Conservation (phyloP, 2,113 vertebrate genomes). For the Leptobrachium ailaonicum region DNA sequence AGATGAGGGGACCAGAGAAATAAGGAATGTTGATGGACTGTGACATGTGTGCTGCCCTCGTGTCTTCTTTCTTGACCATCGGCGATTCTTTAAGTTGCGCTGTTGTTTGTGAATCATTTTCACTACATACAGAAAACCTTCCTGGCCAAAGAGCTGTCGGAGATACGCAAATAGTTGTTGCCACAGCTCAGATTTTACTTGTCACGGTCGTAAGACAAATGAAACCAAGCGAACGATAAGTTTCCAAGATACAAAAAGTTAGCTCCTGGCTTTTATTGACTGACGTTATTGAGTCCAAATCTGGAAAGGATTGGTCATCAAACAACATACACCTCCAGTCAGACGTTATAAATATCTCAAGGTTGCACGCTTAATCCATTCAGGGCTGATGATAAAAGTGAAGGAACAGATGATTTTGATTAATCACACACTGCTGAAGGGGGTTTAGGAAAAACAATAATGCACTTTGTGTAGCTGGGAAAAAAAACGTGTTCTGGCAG, state of each 20-base stretch:
- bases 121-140: slow-evolving; percentile 56
- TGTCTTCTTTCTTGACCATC: slow-evolving; percentile 52
- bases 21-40: slow-evolving; percentile 53
- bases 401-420: slow-evolving; percentile 15
- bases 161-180: slow-evolving; percentile 50
- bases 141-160: slow-evolving; percentile 46
- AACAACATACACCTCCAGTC: slow-evolving; percentile 25
- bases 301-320: slow-evolving; percentile 22
- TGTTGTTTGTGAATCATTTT: slow-evolving; percentile 56
- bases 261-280: slow-evolving; percentile 30
- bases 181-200: slow-evolving; percentile 51
- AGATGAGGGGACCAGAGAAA: slow-evolving; percentile 43
- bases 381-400: not conserved
- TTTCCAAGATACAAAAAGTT: slow-evolving; percentile 31
- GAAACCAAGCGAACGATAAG: slow-evolving; percentile 19
- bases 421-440: not conserved
- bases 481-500: not conserved
- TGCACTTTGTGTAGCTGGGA: not conserved
- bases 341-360: slow-evolving; percentile 33
- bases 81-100: slow-evolving; percentile 54
- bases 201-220: slow-evolving; percentile 41
- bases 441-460: slow-evolving; percentile 7
- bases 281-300: slow-evolving; percentile 17
- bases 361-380: slow-evolving; percentile 8
- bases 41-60: slow-evolving; percentile 55